Evolutionary conservation across 2,797 vertebrate genomes (phyloP).

Genomic region (Pteropus rufus): DNA sequence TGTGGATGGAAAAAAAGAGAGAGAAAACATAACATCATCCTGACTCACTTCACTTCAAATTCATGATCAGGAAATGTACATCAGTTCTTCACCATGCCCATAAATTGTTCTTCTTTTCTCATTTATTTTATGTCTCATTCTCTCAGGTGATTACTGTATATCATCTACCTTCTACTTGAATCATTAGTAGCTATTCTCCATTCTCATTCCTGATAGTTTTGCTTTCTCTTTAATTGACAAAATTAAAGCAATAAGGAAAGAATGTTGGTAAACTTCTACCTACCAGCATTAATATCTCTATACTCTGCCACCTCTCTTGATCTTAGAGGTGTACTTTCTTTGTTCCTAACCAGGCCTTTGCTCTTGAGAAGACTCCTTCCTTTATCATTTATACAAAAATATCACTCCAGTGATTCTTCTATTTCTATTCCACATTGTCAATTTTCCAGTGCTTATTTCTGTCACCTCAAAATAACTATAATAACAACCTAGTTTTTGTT

Average conservation of each 20-base stretch:
- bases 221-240: neutral
- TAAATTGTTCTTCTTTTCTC: neutral
- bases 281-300: neutral
- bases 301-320: neutral
- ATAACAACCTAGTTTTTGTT: neutral
- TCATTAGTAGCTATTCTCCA: neutral
- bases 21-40: neutral
- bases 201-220: neutral
- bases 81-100: neutral
- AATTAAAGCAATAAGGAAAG: neutral
- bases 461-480: neutral
- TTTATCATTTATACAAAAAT: neutral
- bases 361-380: neutral
- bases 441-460: neutral
- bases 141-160: neutral
- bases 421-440: neutral
- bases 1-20: neutral
- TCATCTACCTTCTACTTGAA: neutral
- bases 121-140: neutral
- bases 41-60: neutral
- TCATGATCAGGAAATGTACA: neutral
- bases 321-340: neutral
- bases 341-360: neutral
- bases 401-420: neutral
- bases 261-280: neutral